Evolutionary conservation across 2,113 vertebrate genomes (phyloP).

Genomic region (Crotophaga sulcirostris): DNA sequence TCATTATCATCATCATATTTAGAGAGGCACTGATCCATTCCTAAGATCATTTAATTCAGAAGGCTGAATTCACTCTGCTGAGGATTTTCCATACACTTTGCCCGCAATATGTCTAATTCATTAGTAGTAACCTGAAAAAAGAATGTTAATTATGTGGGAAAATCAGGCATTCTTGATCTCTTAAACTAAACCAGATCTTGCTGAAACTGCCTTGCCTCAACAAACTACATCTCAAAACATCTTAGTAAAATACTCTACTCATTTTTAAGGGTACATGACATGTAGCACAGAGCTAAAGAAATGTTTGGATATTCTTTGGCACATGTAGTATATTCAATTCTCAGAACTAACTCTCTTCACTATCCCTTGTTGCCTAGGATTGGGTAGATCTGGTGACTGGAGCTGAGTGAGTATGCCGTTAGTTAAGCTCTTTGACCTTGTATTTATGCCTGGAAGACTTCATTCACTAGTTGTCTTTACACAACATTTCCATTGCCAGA

Average conservation of each 20-base stretch:
- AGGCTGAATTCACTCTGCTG: neutral
- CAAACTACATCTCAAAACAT: neutral
- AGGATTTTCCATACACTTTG: neutral
- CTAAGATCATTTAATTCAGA: neutral
- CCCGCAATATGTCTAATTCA: neutral
- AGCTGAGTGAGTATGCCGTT: neutral
- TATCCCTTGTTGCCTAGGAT: neutral
- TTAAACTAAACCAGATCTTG: neutral
- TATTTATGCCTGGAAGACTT: neutral
- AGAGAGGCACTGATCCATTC: neutral
- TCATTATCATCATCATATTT: neutral
- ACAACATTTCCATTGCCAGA: neutral
- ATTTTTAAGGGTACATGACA: neutral
- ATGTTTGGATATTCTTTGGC: neutral
- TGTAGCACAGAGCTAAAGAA: neutral
- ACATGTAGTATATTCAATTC: neutral
- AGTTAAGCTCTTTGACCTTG: neutral
- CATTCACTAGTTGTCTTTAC: neutral
- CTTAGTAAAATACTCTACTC: neutral
- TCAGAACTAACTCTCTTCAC: neutral
- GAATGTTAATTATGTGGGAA: neutral
- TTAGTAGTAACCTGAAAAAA: neutral
- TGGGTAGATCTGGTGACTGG: neutral
- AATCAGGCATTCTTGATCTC: neutral
- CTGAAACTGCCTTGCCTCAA: neutral